Evolutionary conservation across 2,113 vertebrate genomes (phyloP).

Genomic region (Emydocephalus ijimae): DNA sequence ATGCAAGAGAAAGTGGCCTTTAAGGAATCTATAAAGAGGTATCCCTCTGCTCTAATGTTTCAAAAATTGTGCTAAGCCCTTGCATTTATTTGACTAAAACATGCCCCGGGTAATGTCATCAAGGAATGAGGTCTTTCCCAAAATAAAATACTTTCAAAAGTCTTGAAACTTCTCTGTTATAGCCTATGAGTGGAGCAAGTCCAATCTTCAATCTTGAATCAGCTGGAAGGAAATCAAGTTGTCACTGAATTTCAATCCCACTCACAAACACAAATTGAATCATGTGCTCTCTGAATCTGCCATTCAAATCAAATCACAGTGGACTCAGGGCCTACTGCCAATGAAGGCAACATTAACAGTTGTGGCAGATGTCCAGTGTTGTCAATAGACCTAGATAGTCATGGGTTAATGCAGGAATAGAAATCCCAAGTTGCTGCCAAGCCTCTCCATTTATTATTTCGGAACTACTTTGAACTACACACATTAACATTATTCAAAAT

Average conservation of each 20-base stretch:
- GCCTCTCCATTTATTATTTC: constrained; percentile 9
- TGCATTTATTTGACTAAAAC: background rate
- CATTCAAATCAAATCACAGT: background rate
- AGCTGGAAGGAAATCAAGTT: background rate
- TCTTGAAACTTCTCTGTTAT: background rate
- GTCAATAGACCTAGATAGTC: background rate
- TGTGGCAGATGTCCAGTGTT: background rate
- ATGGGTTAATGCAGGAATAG: background rate
- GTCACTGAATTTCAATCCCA: background rate
- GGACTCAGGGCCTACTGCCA: background rate
- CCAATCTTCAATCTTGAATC: background rate
- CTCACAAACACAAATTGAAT: background rate
- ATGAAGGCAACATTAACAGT: background rate
- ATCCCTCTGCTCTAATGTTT: background rate
- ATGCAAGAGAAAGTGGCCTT: background rate
- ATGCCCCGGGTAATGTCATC: background rate
- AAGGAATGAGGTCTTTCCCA: background rate
- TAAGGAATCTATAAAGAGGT: background rate
- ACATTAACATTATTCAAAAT: constrained; percentile 17
- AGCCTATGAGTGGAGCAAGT: background rate
- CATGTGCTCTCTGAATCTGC: background rate
- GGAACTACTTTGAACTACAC: constrained; percentile 16
- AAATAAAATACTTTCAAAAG: background rate
- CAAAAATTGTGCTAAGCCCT: background rate
- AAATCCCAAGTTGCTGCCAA: background rate